phyloP scores from a whole-genome alignment of 1,140 invertebrate species.

The Oreohelix idahoensis region DNA sequence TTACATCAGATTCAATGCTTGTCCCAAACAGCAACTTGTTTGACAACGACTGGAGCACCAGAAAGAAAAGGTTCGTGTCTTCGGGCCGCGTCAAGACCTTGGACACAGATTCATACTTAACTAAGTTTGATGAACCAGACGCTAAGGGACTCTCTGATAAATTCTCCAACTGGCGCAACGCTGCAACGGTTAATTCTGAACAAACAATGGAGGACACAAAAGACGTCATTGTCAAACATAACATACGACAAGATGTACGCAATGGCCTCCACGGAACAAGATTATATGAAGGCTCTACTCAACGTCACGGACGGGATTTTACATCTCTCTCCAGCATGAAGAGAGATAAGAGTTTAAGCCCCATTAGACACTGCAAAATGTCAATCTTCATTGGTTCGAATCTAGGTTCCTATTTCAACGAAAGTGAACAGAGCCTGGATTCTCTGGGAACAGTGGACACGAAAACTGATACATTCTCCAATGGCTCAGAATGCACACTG shows the following conservation, averaged over 20 bases:
- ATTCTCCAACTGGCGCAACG: neutral
- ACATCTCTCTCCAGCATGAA: neutral
- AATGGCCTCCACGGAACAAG: too few species aligned
- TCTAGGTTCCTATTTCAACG: neutral
- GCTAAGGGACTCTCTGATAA: neutral
- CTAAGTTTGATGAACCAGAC: neutral
- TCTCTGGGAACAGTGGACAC: neutral
- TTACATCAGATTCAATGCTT: neutral
- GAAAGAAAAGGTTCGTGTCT: neutral
- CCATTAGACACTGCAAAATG: neutral
- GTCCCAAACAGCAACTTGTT: neutral
- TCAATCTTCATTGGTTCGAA: neutral
- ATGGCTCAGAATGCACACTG: neutral
- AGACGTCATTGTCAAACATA: neutral
- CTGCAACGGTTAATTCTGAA: neutral
- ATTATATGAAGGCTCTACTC: too few species aligned
- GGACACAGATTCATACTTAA: neutral
- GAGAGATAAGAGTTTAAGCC: neutral
- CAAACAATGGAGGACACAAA: neutral
- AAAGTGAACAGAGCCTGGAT: neutral
- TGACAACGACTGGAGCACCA: neutral
- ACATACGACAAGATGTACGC: neutral
- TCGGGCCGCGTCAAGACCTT: neutral
- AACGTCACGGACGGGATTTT: neutral
- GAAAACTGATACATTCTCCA: neutral